phyloP scores from a whole-genome alignment of 2,113 vertebrate genomes.

The Corvus hawaiiensis region DNA sequence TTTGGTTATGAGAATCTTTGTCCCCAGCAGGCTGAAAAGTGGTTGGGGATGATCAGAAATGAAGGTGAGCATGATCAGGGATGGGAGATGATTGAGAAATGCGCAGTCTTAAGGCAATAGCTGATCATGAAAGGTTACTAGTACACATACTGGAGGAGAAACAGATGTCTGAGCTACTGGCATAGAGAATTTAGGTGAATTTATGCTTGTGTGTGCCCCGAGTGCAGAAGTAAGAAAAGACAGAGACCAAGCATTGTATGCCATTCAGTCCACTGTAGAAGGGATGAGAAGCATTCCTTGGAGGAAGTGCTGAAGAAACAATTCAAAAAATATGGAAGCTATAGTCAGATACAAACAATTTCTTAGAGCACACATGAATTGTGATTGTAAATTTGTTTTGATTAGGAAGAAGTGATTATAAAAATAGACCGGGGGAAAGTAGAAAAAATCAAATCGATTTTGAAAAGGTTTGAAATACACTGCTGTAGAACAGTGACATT shows the following conservation, averaged over 20 bases:
- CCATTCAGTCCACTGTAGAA: background rate
- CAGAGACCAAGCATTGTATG: background rate
- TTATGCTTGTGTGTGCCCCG: background rate
- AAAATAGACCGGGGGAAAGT: fast-evolving
- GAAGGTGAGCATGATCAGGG: background rate
- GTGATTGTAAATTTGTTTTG: background rate
- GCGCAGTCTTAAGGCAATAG: background rate
- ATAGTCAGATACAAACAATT: background rate
- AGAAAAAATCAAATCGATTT: background rate
- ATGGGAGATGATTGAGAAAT: background rate
- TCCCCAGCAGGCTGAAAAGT: background rate
- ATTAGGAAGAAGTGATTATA: background rate
- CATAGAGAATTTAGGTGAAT: background rate
- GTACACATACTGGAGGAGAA: background rate
- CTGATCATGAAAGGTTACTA: background rate
- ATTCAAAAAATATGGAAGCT: background rate
- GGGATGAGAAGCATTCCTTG: background rate
- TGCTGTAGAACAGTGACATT: background rate
- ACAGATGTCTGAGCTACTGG: background rate
- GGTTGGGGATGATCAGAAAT: background rate
- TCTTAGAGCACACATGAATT: background rate
- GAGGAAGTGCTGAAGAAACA: background rate
- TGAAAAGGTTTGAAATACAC: background rate
- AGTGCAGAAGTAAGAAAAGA: background rate
- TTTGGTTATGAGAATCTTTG: background rate